These are phyloP conservation scores for Drosophila ambigua DNA, from an alignment of 1,140 invertebrate genomes.

Conservation along the genomic window DNA sequence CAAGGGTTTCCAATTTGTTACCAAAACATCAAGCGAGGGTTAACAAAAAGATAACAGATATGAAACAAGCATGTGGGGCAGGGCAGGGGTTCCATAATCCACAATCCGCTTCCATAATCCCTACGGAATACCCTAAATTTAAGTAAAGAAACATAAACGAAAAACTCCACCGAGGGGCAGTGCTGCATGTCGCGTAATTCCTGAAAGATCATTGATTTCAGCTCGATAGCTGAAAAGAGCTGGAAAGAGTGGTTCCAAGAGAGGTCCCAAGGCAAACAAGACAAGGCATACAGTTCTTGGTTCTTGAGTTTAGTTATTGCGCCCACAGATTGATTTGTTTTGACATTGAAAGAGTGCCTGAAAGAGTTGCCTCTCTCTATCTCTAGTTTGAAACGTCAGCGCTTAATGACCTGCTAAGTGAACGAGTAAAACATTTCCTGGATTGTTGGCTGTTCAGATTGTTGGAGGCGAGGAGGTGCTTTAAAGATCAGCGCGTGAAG, in stretches of 20 bases:
- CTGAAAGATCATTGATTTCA: too few species aligned
- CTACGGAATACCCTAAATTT: too few species aligned
- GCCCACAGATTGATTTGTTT: too few species aligned
- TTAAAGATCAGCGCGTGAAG: constrained; percentile 1
- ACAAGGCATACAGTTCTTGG: too few species aligned
- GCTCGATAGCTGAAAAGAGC: too few species aligned
- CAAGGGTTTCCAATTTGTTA: constrained; percentile 38
- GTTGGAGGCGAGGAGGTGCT: too few species aligned
- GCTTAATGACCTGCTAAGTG: constrained; percentile 40
- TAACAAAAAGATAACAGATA: constrained; percentile 56
- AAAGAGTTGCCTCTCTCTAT: background rate
- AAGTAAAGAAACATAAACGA: too few species aligned
- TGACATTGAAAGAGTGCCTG: background rate
- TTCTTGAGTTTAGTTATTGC: too few species aligned
- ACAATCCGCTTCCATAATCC: background rate
- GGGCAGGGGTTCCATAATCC: background rate
- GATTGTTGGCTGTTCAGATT: constrained; percentile 22
- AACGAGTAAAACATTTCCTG: constrained; percentile 42
- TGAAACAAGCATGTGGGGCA: constrained; percentile 50
- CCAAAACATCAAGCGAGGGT: constrained; percentile 11
- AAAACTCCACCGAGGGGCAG: too few species aligned
- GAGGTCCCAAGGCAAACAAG: too few species aligned
- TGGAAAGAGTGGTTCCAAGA: too few species aligned
- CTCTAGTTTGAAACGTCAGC: background rate
- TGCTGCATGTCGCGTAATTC: too few species aligned